phyloP scores from a whole-genome alignment of 2,888 invertebrate genomes.

The Lasioglossum lativentre region DNA sequence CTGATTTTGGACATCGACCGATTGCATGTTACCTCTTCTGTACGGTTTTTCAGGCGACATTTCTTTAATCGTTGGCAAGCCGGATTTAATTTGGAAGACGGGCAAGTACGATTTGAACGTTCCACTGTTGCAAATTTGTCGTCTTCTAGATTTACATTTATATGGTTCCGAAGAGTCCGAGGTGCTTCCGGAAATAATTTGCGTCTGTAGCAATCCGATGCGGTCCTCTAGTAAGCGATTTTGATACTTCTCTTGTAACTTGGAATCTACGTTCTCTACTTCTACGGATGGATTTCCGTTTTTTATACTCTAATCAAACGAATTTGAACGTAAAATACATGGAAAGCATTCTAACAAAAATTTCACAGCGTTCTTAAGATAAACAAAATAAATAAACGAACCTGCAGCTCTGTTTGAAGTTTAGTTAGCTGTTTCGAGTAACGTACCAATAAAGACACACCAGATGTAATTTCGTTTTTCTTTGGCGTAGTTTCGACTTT shows the following conservation, averaged over 20 bases:
- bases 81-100: slow-evolving; percentile 16
- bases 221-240: slow-evolving; percentile 77
- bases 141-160: slow-evolving; percentile 71
- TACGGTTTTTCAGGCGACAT: slow-evolving; percentile 59
- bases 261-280: slow-evolving; percentile 73
- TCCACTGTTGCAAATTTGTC: slow-evolving; percentile 76
- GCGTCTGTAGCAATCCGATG: slow-evolving; percentile 77
- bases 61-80: slow-evolving; percentile 74
- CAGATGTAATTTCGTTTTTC: slow-evolving; percentile 90
- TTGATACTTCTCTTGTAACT: slow-evolving; percentile 75
- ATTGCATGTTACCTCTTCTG: slow-evolving; percentile 71
- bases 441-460: slow-evolving; percentile 89
- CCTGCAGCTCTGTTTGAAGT: slow-evolving; percentile 87
- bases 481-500: slow-evolving; percentile 91
- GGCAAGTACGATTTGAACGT: slow-evolving; percentile 62
- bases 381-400: slow-evolving; percentile 59
- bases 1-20: slow-evolving; percentile 61
- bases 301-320: slow-evolving; percentile 62
- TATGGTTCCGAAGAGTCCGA: slow-evolving; percentile 53
- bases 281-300: slow-evolving; percentile 66
- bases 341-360: slow-evolving; percentile 6
- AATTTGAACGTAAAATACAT: slow-evolving; percentile 12
- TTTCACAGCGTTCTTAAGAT: neutral
- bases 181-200: slow-evolving; percentile 74
- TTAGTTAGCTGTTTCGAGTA: slow-evolving; percentile 88